Evolutionary conservation across 2,113 vertebrate species (phyloP).

Genomic region (Artemisiospiza belli): DNA sequence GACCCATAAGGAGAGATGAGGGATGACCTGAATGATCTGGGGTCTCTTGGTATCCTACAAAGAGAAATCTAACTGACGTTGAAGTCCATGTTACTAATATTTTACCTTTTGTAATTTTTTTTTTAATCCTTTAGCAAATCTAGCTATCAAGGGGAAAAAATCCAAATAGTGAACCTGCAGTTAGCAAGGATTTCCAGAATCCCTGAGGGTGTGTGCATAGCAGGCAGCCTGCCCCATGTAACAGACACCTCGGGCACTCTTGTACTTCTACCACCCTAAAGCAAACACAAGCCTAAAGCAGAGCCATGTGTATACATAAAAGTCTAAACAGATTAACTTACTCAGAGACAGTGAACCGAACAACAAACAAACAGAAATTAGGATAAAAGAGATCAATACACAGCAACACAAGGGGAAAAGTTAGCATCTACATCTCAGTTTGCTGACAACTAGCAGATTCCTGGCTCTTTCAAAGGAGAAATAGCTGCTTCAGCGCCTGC

Average conservation of each 20-base stretch:
- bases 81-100: not conserved
- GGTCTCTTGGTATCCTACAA: not conserved
- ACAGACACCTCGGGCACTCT: not conserved
- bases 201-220: not conserved
- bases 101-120: not conserved
- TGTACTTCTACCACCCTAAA: not conserved
- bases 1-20: not conserved
- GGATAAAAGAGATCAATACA: constrained; percentile 56
- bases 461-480: constrained; percentile 56
- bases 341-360: constrained; percentile 29
- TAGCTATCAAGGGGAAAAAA: rapidly evolving
- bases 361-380: constrained; percentile 61
- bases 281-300: constrained; percentile 40
- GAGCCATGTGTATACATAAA: constrained; percentile 32
- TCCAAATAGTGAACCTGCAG: not conserved
- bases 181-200: not conserved
- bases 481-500: constrained; percentile 58
- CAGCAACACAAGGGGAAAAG: constrained; percentile 20
- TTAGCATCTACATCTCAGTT: constrained; percentile 47
- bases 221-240: not conserved
- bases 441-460: constrained; percentile 50
- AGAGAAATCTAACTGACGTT: not conserved
- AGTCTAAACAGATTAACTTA: constrained; percentile 56
- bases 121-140: not conserved
- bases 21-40: not conserved